Evolutionary conservation across 1,140 invertebrate species (phyloP), one percentile per base, ranked within the genome.

Genomic region (Leptonema lineaticorne): DNA sequence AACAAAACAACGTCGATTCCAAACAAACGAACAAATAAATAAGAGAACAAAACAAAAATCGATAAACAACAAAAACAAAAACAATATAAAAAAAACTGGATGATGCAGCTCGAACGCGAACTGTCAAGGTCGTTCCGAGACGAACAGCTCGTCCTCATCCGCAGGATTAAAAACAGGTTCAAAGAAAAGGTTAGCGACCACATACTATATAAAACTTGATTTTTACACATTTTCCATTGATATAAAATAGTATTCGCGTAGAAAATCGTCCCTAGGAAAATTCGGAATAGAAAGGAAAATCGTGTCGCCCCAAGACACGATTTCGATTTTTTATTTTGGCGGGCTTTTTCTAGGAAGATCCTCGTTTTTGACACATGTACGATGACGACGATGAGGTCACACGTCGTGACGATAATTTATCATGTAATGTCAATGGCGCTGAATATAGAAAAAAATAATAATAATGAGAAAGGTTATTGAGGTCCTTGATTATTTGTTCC

Each of bases 401-500:
- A 26, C 22, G 24, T 53, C 50, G 50, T 53, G 50, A 20, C 20
- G 50, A 8, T 24, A 53, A 53, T 53, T 53, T 26, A 53, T 53
- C 50, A 53, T n/a, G 20, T 9, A 22, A 26, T 24, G 27, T 53
- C 50, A 53, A 53, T 53, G n/a, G 9, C 37, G 37, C 16, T n/a
- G n/a, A n/a, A n/a, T n/a, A n/a, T n/a, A n/a, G n/a, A n/a, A 41
- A 2, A 2, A 53, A 53, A 53, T 24, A 26, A 20, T 24, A 20
- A 24, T 20, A 24, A 24, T 53, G 50, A 53, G 22, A 53, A 53
- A 53, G 22, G 11, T 11, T 9, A 11, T 41, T 41, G 37, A n/a
- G 14, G 37, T 53, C 50, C 50, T 53, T 53, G 50, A 53, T 53
- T 11, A 14, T 24, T 20, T 24, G 50, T 53, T 53, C 50, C 50